Percentiles rank a stretch among this genome's conserved stretches.
Evolutionary conservation across 2,113 vertebrate genomes (phyloP).

Genomic region (Clarias macrocephalus): DNA sequence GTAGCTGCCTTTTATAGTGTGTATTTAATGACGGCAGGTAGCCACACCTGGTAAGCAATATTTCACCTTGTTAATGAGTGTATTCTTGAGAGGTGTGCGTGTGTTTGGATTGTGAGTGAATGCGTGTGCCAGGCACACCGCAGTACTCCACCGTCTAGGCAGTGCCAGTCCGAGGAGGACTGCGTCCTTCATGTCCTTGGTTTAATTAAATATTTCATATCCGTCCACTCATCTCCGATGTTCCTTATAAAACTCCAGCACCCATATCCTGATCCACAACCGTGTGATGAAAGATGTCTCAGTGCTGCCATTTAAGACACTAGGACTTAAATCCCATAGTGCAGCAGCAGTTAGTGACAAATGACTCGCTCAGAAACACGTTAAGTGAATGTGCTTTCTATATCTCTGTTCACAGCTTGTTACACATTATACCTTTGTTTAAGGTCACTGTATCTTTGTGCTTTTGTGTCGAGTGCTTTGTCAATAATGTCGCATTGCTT

Average conservation of each 20-base stretch:
- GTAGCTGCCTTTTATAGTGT: neutral
- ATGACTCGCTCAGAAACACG: neutral
- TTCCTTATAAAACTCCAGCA: conserved; percentile 27
- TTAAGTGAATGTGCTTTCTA: neutral
- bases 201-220: conserved; percentile 30
- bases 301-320: conserved; percentile 8
- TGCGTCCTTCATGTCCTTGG: conserved; percentile 6
- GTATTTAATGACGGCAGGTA: conserved; percentile 9
- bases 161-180: neutral
- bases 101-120: neutral
- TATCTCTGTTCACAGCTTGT: neutral
- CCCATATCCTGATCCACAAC: conserved; percentile 27
- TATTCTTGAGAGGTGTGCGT: neutral
- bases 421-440: neutral
- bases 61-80: neutral
- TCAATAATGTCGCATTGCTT: neutral
- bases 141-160: conserved; percentile 9
- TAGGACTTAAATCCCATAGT: neutral
- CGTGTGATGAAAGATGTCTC: neutral
- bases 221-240: conserved; percentile 15
- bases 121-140: conserved; percentile 15
- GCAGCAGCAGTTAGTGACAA: neutral
- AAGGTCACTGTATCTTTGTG: conserved; percentile 5
- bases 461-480: conserved; percentile 27
- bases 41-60: conserved; percentile 16